A percentile compares a stretch with the other conserved stretches of the same genome.
These are phyloP conservation scores for Parochlus steinenii DNA, from an alignment of 2,888 invertebrate species.

Conservation along the genomic window DNA sequence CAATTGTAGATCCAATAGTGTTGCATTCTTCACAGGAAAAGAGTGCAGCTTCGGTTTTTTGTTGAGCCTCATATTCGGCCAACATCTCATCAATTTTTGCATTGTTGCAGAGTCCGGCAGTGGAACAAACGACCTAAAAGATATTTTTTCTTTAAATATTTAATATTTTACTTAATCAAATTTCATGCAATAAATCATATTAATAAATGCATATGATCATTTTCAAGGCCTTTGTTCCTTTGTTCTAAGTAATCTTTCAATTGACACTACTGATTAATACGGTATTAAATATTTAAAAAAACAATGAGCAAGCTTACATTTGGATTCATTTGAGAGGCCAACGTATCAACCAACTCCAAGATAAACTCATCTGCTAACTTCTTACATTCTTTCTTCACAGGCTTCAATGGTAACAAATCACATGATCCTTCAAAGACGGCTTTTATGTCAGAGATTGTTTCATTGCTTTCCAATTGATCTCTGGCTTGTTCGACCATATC, in stretches of 20 bases:
- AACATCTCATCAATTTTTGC: conserved; percentile 48
- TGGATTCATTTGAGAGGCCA: conserved; percentile 83
- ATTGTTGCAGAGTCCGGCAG: conserved; percentile 76
- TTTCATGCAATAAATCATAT: not conserved
- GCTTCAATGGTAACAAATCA: conserved; percentile 55
- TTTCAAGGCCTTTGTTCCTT: too few species aligned
- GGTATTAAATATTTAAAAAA: too few species aligned
- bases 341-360: conserved; percentile 69
- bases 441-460: conserved; percentile 69
- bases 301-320: conserved; percentile 34
- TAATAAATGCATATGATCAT: conserved; percentile 1
- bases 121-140: conserved; percentile 57
- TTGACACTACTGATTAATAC: too few species aligned
- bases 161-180: not conserved
- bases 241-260: too few species aligned
- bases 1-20: conserved; percentile 20
- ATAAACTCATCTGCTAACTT: conserved; percentile 69
- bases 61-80: conserved; percentile 31
- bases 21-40: conserved; percentile 26
- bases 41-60: conserved; percentile 18
- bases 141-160: not conserved
- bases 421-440: conserved; percentile 81
- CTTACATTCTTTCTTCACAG: conserved; percentile 59
- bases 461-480: conserved; percentile 72
- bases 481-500: conserved; percentile 84